These are phyloP conservation scores for Plusia festucae DNA, from an alignment of 2,888 invertebrate species.

Conservation along the genomic window DNA sequence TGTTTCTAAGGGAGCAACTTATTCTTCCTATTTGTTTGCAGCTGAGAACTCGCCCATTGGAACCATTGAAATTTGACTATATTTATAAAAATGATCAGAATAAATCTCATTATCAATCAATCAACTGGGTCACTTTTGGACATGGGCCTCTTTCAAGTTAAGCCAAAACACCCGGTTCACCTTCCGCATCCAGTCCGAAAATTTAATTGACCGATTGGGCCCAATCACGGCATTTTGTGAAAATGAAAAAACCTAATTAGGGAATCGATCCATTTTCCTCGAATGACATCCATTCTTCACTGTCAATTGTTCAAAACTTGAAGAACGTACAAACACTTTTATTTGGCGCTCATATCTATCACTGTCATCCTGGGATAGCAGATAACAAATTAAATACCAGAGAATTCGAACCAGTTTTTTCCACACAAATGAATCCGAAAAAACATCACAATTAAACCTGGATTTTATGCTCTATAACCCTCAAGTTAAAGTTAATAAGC, in stretches of 20 bases:
- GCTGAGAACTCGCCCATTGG: too few relatives aligned
- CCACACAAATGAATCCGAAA: neutral
- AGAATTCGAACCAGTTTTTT: neutral
- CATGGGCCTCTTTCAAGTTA: too few relatives aligned
- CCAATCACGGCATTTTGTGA: neutral
- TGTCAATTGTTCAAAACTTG: conserved; percentile 6
- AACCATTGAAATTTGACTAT: too few relatives aligned
- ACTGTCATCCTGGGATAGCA: neutral
- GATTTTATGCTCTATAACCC: neutral
- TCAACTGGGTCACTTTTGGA: too few relatives aligned
- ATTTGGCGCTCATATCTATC: neutral
- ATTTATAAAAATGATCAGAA: too few relatives aligned
- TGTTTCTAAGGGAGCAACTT: too few relatives aligned
- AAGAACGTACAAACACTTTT: conserved; percentile 1
- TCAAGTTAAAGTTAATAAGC: neutral
- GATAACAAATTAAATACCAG: neutral
- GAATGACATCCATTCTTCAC: neutral
- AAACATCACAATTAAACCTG: neutral
- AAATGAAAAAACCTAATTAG: neutral
- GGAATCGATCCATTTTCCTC: neutral
- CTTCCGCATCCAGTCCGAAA: too few relatives aligned
- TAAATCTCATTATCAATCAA: too few relatives aligned
- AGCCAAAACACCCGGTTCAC: too few relatives aligned
- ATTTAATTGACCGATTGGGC: too few relatives aligned
- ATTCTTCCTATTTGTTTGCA: too few relatives aligned